phyloP scores from a whole-genome alignment of 2,797 vertebrate species.

The Sebastes goodei region DNA sequence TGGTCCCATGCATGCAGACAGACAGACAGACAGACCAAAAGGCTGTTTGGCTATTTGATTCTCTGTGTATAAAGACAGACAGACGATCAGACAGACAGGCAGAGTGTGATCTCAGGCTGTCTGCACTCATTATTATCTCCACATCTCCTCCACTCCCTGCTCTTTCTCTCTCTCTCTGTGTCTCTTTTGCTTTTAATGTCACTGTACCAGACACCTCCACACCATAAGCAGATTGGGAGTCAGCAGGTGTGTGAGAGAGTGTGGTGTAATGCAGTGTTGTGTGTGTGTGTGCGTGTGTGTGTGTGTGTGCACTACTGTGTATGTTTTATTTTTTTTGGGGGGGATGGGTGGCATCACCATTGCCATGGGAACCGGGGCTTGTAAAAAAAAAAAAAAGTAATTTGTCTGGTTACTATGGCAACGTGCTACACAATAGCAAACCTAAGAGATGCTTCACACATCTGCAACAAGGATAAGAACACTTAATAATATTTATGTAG shows the following conservation, averaged over 20 bases:
- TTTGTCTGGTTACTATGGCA: constrained; percentile 67
- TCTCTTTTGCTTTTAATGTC: constrained; percentile 24
- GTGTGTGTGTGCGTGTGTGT: background rate
- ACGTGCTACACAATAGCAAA: constrained; percentile 52
- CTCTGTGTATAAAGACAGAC: constrained; percentile 1
- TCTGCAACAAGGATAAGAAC: background rate
- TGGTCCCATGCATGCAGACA: background rate
- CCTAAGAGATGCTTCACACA: constrained; percentile 2
- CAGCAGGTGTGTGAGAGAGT: constrained; percentile 65
- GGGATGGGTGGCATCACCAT: constrained; percentile 61
- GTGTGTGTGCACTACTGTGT: background rate
- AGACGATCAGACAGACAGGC: background rate
- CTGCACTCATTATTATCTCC: constrained; percentile 33
- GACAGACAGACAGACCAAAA: background rate
- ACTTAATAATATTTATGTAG: background rate
- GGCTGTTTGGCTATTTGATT: constrained; percentile 22
- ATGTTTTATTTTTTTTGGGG: background rate
- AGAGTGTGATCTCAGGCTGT: constrained; percentile 40
- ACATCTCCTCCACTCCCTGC: background rate
- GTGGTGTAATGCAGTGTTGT: background rate
- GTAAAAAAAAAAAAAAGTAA: constrained; percentile 33
- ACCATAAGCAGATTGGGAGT: constrained; percentile 69
- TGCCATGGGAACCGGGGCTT: constrained; percentile 56
- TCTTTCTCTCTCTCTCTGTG: background rate
- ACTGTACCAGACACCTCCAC: constrained; percentile 54